Evolutionary conservation across 53 echinoderm and acorn worm genomes (phyloP).

Genomic region (Echinarachnius parma): DNA sequence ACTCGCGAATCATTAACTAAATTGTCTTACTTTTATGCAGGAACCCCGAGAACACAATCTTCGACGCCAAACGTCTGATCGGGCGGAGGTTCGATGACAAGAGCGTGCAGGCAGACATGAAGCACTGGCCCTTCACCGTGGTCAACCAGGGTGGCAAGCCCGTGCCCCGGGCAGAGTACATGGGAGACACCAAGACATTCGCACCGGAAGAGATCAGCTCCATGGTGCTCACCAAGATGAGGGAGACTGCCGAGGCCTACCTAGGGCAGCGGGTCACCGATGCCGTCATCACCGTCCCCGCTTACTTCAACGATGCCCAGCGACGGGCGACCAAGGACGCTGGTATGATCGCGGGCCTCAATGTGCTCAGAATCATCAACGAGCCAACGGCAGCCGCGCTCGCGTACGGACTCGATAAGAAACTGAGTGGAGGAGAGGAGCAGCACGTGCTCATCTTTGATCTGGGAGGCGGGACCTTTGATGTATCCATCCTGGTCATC

Average conservation of each 20-base stretch:
- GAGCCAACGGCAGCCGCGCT: conserved; percentile 96
- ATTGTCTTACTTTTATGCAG: no score
- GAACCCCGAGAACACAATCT: conserved; percentile 54
- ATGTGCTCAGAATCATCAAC: conserved; percentile 86
- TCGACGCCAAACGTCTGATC: conserved; percentile 63
- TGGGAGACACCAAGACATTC: conserved; percentile 67
- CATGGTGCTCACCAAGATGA: conserved; percentile 85
- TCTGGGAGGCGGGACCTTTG: conserved; percentile 87
- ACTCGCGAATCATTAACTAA: no score
- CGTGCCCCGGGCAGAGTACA: conserved; percentile 46
- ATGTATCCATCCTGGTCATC: conserved; percentile 76
- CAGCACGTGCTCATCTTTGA: conserved; percentile 72
- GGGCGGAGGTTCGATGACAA: conserved; percentile 41
- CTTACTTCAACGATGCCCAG: conserved; percentile 96
- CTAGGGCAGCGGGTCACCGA: conserved; percentile 77
- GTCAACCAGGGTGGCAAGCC: conserved; percentile 48
- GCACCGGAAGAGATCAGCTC: conserved; percentile 88
- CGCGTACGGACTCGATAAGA: conserved; percentile 93
- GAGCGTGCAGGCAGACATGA: conserved; percentile 50
- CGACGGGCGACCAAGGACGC: conserved; percentile 96
- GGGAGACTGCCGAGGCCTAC: conserved; percentile 84
- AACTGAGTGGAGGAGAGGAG: conserved; percentile 64
- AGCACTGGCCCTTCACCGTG: conserved; percentile 57
- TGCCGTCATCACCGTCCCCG: conserved; percentile 93
- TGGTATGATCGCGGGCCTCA: conserved; percentile 82